Percentiles rank a stretch among this genome's conserved stretches.
Conservation (phyloP, 2,797 vertebrate genomes). For the Salmo trutta region DNA sequence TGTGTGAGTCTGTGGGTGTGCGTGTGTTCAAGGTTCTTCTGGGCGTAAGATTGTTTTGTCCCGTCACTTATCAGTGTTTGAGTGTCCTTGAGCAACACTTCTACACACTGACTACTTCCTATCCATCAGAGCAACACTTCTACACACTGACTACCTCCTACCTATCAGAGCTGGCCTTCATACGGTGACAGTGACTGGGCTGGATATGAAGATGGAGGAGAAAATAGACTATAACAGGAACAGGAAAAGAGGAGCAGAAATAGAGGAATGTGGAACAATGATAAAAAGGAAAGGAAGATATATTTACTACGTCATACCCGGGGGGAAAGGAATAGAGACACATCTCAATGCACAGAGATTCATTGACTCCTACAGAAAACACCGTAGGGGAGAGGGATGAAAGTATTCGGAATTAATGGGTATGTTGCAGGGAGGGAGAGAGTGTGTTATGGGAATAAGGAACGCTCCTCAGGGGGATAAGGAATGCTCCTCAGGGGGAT, state of each 20-base stretch:
- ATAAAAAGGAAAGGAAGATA: not conserved
- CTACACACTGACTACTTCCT: not conserved
- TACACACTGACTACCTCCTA: not conserved
- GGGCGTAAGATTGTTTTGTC: not conserved
- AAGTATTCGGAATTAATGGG: not conserved
- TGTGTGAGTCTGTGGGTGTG: not conserved
- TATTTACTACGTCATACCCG: not conserved
- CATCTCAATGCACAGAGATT: not conserved
- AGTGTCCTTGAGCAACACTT: not conserved
- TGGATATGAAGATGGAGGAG: not conserved
- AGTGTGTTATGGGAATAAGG: not conserved
- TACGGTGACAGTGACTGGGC: not conserved
- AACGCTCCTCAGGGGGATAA: not conserved
- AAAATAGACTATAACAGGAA: not conserved
- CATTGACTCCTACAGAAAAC: not conserved
- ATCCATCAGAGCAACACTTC: no score
- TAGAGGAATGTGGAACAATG: not conserved
- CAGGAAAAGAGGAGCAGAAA: not conserved
- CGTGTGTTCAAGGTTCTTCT: not conserved
- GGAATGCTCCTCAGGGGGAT: no score
- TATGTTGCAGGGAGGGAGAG: not conserved
- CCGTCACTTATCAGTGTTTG: not conserved
- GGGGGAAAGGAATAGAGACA: not conserved
- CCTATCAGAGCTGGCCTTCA: not conserved
- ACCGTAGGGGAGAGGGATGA: not conserved